Evolutionary conservation across 2,888 invertebrate genomes (phyloP), one percentile per base, ranked within the genome.

Genomic region (Cloeon dipterum): DNA sequence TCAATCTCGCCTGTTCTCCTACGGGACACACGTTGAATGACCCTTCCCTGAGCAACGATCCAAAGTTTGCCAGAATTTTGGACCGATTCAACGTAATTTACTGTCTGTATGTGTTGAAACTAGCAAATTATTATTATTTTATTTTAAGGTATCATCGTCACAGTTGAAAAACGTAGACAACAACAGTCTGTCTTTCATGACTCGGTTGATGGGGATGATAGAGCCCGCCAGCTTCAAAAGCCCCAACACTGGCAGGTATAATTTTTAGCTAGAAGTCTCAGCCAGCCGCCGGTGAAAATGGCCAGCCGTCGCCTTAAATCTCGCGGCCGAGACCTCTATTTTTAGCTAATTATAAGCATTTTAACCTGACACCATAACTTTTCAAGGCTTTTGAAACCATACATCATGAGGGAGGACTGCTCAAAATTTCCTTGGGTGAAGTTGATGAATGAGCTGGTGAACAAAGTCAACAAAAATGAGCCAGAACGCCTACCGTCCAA

Each of bases 351-450:
- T 20, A 37, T 34, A 13, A 8, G 20, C 17, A 13, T 14, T 39
- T 5, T 32, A 3, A 8, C 13, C 2, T 40, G 20, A n/a, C 10
- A 16, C 19, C 11, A 10, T n/a, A 5, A 20, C 25, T 14, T 33
- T 38, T 46, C 17, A 42, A 68, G 75, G 37, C 55, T 70, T 37
- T 62, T 91, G 39, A 79, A 81, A 55, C 88, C 89, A 1, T 88
- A 73, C 55, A 86, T 91, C 43, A 65, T 77, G 43, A 61, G 81
- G 45, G 83, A 86, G 51, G 52, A 54, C 5, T 60, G 63, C 41
- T 64, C 68, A 14, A 57, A 52, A 34, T 81, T 89, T 0, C 52
- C 65, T 1, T 86, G 85, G 75, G 52, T 89, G 34, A 58, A 59
- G 44, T 55, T 88, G 34, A 66, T 71, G 50, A 63, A 70, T 29